A percentile compares a stretch with the other conserved stretches of the same genome.
Evolutionary conservation across 2,797 vertebrate genomes (phyloP).

Genomic region (Delichon dasypus): DNA sequence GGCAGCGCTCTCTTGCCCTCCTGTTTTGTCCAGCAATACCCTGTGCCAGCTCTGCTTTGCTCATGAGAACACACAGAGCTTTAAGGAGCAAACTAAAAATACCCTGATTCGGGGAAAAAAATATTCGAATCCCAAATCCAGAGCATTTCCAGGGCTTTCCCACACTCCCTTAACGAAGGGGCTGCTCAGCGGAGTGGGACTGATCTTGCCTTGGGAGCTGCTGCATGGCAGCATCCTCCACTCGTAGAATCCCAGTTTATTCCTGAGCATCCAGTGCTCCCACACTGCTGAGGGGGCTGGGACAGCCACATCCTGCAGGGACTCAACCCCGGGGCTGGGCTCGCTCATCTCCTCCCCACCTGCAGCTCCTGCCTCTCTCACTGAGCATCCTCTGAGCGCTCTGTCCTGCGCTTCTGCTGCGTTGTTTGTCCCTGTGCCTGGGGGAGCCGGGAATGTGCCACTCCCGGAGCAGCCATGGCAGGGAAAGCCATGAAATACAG

Average conservation of each 20-base stretch:
- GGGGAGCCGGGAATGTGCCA: neutral
- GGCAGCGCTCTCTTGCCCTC: neutral
- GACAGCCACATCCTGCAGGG: neutral
- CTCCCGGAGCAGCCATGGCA: neutral
- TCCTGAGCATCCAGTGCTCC: neutral
- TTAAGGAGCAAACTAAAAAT: neutral
- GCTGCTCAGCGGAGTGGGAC: neutral
- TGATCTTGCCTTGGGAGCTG: neutral
- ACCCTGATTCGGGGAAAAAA: neutral
- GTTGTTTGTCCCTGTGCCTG: neutral
- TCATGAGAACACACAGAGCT: neutral
- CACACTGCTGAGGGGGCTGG: neutral
- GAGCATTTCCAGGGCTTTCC: neutral
- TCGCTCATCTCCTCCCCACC: neutral
- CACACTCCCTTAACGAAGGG: neutral
- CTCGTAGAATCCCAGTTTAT: rapidly evolving
- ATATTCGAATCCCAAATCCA: neutral
- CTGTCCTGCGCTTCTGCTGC: neutral
- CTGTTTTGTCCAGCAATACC: rapidly evolving
- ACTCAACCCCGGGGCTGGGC: neutral
- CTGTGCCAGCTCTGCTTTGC: neutral
- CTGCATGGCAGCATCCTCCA: neutral
- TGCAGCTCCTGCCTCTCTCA: neutral
- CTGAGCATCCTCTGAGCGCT: neutral
- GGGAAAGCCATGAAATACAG: neutral